Percentiles rank a stretch among this genome's conserved stretches.
These are phyloP conservation scores for Triplophysa bombifrons DNA, from an alignment of 2,797 vertebrate genomes.

Conservation along the genomic window DNA sequence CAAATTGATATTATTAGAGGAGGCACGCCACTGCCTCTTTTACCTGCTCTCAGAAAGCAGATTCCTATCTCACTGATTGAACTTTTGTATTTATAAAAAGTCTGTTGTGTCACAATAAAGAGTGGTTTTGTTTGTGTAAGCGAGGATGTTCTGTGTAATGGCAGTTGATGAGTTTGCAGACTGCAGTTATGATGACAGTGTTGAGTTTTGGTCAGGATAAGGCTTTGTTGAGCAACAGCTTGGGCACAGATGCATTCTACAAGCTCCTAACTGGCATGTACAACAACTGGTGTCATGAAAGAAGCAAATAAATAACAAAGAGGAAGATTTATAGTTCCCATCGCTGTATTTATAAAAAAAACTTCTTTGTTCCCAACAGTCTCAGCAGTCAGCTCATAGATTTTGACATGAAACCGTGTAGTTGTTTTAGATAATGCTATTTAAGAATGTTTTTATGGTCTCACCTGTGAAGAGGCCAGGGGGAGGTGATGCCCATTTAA, in stretches of 20 bases:
- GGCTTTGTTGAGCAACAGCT: conserved; percentile 73
- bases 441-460: conserved; percentile 34
- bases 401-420: background rate
- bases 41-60: background rate
- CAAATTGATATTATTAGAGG: background rate
- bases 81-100: conserved; percentile 30
- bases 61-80: conserved; percentile 15
- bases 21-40: background rate
- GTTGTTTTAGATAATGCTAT: background rate
- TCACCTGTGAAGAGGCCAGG: conserved; percentile 72
- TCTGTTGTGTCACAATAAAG: conserved; percentile 49
- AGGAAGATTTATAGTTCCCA: background rate
- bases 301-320: background rate
- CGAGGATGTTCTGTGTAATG: conserved; percentile 54
- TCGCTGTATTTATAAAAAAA: too few species aligned
- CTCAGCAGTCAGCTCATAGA: too few species aligned
- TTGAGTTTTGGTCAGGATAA: conserved; percentile 73
- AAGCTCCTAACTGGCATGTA: conserved; percentile 23
- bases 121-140: conserved; percentile 61
- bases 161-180: conserved; percentile 75
- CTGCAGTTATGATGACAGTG: conserved; percentile 60
- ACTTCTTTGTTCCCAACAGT: too few species aligned
- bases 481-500: conserved; percentile 76
- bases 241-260: conserved; percentile 51
- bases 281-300: conserved; percentile 7